Evolutionary conservation across 2,888 invertebrate genomes (phyloP), one percentile per base, ranked within the genome.

Genomic region (Alloscopus bannaensis): DNA sequence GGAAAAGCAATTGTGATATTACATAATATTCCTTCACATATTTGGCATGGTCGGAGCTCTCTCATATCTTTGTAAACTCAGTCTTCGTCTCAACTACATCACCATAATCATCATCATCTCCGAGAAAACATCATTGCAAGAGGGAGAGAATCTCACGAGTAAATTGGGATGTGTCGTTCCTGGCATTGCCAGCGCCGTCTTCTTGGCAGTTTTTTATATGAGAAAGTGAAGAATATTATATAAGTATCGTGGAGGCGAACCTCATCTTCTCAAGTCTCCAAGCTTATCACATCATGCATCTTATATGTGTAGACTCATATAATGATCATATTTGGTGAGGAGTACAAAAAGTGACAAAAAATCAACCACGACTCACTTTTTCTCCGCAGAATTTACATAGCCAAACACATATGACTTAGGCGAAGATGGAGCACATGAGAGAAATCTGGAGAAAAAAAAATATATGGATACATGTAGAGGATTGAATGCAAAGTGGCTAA

Each of bases 401-500:
- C 20, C 18, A 64, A 11, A 55, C 24, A 55, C 59, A 26, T n/a
- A 59, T 8, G 13, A 8, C 13, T 36, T 36, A 13, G 6, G 36
- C 6, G 36, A 8, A 36, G 6, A 36, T 36, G 36, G n/a, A n/a
- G n/a, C 36, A 36, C 36, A 36, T 36, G 24, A 60, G 40, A 20
- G n/a, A 64, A 22, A 69, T 22, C 50, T 66, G 47, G 50, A 60
- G n/a, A n/a, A 36, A 70, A 60, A 45, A 60, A 31, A 57, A 52
- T 8, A 40, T 42, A 47, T 59, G 66, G 75, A 68, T n/a, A 68
- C 42, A 60, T 29, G n/a, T 26, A 31, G 28, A 31, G 47, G 59
- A 65, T 31, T 78, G 78, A 78, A 78, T 71, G 55, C 57, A 64
- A 71, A 78, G 65, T 78, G 78, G 65, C 65, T 71, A 71, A 70